Base-by-base conservation (phyloP, 23 tunicate genomes). In the Ciona savignyi region DNA sequence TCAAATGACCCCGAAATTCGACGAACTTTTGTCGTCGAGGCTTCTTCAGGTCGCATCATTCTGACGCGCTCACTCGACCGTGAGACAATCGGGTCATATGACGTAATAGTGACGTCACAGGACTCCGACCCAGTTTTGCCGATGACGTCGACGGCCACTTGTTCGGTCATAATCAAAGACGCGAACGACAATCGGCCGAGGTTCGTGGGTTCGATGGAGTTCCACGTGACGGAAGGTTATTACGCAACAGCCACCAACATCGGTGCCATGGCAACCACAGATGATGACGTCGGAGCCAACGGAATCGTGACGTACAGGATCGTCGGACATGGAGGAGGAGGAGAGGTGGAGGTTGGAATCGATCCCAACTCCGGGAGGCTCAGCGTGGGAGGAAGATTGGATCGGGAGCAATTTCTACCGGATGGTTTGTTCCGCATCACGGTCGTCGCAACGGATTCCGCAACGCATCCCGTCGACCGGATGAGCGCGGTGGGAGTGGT, bases 131-230 rank as follows among this genome's bases (percentile, higher is more conserved):
- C 77, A 2, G 27, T 23, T 0, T 25, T 29, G 3, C 30, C 25
- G 60, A 62, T 73, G 20, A 78, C 76, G 2, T 70, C 83, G 22
- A 69, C 70, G 1, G 80, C 73, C 0, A 60, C 32, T 42, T 42
- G 56, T 42, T 42, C 15, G 25, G 60, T 88, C 4, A 42, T 15
- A 42, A 68, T 88, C 1, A 6, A 3, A 27, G 86, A 88, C 32
- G 79, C 66, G 31, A 81, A 78, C 49, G 84, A 88, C 51, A 77
- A 73, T 33, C 15, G 32, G 2, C 96, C 96, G 23, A 34, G n/a
- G 29, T 31, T 88, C 19, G 24, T 32, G 1, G 30, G 71, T 11
- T 49, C 60, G 22, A 73, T 68, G 24, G 25, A 33, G 0, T 60
- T 76, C 34, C 65, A 67, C 1, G 23, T 88, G 20, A 26, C 34